phyloP scores from a whole-genome alignment of 2,888 invertebrate genomes.

The Acleris sparsana region DNA sequence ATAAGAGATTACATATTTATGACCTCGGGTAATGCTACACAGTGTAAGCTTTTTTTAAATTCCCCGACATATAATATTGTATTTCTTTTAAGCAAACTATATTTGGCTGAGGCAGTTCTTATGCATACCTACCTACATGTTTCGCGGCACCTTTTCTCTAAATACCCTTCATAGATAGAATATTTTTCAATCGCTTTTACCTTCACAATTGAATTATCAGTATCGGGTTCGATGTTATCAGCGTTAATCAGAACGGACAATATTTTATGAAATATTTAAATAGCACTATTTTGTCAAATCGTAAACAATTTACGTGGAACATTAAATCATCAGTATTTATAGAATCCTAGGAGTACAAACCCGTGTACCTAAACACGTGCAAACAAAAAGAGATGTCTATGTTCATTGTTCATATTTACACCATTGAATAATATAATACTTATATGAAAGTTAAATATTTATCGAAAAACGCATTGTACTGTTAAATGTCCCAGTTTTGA shows the following conservation, averaged over 20 bases:
- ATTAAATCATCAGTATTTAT: slow-evolving; percentile 18
- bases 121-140: neutral
- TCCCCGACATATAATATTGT: neutral
- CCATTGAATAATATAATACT: slow-evolving; percentile 19
- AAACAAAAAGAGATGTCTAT: neutral
- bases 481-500: slow-evolving; percentile 31
- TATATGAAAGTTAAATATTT: slow-evolving; percentile 34
- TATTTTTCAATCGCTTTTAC: slow-evolving; percentile 13
- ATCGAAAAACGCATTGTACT: slow-evolving; percentile 30
- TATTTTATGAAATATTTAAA: slow-evolving; percentile 65
- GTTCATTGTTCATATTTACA: slow-evolving; percentile 29
- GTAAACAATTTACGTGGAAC: slow-evolving; percentile 44
- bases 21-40: too few relatives aligned
- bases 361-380: slow-evolving; percentile 14
- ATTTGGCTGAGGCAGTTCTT: slow-evolving; percentile 21
- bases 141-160: slow-evolving; percentile 13
- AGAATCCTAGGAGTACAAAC: slow-evolving; percentile 14
- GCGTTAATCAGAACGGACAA: slow-evolving; percentile 56
- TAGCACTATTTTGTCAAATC: slow-evolving; percentile 62
- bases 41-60: too few relatives aligned
- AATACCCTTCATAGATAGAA: slow-evolving; percentile 3
- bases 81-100: neutral
- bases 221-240: neutral
- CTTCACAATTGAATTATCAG: neutral
- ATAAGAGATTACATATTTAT: too few relatives aligned